Conservation (phyloP, 2,888 invertebrate species). For the Hirudinaria manillensis region DNA sequence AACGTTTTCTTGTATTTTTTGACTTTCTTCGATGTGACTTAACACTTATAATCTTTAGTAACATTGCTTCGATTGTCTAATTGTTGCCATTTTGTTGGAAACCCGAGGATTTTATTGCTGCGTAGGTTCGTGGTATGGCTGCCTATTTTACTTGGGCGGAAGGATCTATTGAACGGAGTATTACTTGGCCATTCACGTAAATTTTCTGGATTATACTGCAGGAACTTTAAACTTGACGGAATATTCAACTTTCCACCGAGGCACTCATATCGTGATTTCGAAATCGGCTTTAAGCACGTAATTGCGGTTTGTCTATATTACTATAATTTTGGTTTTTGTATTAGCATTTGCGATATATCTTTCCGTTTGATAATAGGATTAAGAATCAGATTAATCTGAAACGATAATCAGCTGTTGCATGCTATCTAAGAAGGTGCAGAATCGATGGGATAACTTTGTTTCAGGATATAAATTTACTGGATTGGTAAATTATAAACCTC, state of each 20-base stretch:
- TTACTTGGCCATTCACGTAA: background rate
- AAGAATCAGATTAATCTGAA: background rate
- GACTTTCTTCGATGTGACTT: background rate
- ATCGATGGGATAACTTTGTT: too few species aligned
- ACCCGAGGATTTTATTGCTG: background rate
- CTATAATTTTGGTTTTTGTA: background rate
- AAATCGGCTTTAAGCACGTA: too few species aligned
- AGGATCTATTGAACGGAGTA: background rate
- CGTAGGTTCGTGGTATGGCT: constrained; percentile 6
- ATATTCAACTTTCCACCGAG: constrained; percentile 6
- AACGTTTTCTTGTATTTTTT: too few species aligned
- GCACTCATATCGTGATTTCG: too few species aligned
- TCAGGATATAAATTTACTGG: too few species aligned
- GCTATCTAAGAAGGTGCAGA: too few species aligned
- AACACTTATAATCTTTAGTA: constrained; percentile 18
- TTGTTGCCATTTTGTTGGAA: constrained; percentile 27
- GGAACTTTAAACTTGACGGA: background rate
- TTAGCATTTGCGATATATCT: background rate
- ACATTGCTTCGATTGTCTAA: constrained; percentile 19
- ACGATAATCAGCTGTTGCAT: too few species aligned
- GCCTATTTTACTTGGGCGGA: constrained; percentile 8
- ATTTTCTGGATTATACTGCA: background rate
- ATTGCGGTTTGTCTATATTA: background rate
- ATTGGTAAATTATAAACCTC: too few species aligned
- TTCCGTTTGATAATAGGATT: background rate